Evolutionary conservation across 1,140 invertebrate species (phyloP).

Genomic region (Proales similis): DNA sequence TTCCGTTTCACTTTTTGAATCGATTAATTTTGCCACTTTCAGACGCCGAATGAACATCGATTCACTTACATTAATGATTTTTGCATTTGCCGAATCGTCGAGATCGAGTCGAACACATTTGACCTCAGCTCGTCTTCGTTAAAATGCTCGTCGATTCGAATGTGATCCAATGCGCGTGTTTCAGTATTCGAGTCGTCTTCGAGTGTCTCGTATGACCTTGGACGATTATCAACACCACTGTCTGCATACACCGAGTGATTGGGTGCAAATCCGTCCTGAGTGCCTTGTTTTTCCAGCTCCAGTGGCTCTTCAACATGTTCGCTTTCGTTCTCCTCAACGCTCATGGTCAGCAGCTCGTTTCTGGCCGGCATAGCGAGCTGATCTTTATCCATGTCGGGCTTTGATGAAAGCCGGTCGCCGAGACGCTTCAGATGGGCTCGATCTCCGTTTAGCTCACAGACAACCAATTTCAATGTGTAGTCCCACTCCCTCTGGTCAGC

Average conservation of each 20-base stretch:
- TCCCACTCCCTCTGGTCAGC: constrained; percentile 32
- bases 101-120: constrained; percentile 15
- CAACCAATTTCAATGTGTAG: constrained; percentile 7
- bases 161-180: constrained; percentile 9
- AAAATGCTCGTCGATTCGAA: constrained; percentile 18
- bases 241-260: not conserved
- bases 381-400: not conserved
- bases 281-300: not conserved
- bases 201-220: constrained; percentile 17
- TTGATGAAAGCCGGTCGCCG: constrained; percentile 2
- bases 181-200: constrained; percentile 26
- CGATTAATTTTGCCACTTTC: not conserved
- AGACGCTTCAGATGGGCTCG: constrained; percentile 1
- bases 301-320: not conserved
- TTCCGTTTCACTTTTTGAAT: constrained; percentile 4
- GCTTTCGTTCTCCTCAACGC: not conserved
- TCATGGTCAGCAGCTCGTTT: not conserved
- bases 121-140: constrained; percentile 29
- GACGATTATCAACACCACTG: not conserved
- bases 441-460: constrained; percentile 25
- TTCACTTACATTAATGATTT: constrained; percentile 29
- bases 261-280: not conserved
- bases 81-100: constrained; percentile 22
- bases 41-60: not conserved
- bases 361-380: not conserved